Base-by-base conservation (phyloP, 2,888 invertebrate genomes). In the Caradrina clavipalpis region DNA sequence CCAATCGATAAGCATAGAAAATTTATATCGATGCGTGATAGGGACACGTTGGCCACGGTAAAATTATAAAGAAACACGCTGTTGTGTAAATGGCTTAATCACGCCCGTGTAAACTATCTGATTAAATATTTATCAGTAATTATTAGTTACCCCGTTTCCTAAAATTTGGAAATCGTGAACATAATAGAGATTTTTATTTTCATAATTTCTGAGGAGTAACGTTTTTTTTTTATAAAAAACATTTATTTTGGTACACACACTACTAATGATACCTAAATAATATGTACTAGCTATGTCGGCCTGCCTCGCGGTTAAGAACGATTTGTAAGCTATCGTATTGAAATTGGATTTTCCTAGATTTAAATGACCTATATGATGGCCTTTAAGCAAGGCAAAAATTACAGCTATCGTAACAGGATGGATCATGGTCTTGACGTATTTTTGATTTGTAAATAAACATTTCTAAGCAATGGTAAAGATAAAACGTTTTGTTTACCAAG, bases 1-100 rank as follows among this genome's bases (percentile, higher is more conserved):
- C 22, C 22, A 71, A 83, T 84, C 83, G 56, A 84, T 84, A 66
- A 8, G 17, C 61, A 71, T 84, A 57, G 62, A 82, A 82, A 71
- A 78, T 76, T 65, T 61, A 82, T 76, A 73, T 58, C 45, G 13
- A 72, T 55, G 66, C 54, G 51, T 70, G 66, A 42, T 60, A 58
- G 69, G 54, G 58, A 50, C 60, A 69, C 62, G 59, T 49, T 57
- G 50, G 62, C 69, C 56, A 69, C 42, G 39, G 55, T 76, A 67
- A 35, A 74, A 75, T 78, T 66, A 79, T 70, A 57, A 60, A 61
- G 47, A 50, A 57, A 66, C 65, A 76, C 45, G 42, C 19, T 72
- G 50, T 65, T 56, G 59, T 79, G 55, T 67, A 54, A 80, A 76
- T 74, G 73, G 49, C 69, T 81, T 80, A 72, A 78, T 80, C 47